Evolutionary conservation across 2,113 vertebrate genomes (phyloP).

Genomic region (Plecturocebus donacophilus): DNA sequence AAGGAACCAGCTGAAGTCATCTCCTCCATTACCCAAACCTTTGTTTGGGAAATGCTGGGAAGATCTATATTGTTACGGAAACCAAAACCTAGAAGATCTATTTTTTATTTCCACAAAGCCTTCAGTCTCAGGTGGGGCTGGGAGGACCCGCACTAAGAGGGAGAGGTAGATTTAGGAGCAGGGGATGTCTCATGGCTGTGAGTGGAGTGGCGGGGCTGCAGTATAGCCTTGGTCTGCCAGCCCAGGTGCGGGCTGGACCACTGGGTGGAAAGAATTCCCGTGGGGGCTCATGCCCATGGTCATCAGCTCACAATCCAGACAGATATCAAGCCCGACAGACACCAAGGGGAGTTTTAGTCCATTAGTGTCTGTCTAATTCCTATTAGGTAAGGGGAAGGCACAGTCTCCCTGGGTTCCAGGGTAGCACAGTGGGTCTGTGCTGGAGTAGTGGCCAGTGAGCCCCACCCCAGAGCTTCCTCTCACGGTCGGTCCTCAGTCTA

Average conservation of each 20-base stretch:
- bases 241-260: neutral
- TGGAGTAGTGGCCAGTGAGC: neutral
- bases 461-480: neutral
- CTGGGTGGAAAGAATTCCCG: neutral
- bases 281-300: neutral
- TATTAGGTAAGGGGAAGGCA: no score
- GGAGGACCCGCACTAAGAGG: neutral
- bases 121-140: neutral
- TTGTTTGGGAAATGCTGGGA: neutral
- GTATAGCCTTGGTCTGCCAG: neutral
- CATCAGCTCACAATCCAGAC: neutral
- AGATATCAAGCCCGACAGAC: neutral
- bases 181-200: neutral
- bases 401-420: neutral
- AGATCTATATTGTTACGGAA: conserved; percentile 21
- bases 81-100: neutral
- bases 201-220: neutral
- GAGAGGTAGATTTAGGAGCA: neutral
- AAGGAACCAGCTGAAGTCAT: neutral
- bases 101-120: neutral
- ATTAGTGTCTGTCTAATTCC: neutral
- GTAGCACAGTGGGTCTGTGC: neutral
- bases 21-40: neutral
- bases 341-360: neutral
- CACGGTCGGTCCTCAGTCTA: neutral